Evolutionary conservation across 2,113 vertebrate species (phyloP).

Genomic region (Myanophis thanlyinensis): DNA sequence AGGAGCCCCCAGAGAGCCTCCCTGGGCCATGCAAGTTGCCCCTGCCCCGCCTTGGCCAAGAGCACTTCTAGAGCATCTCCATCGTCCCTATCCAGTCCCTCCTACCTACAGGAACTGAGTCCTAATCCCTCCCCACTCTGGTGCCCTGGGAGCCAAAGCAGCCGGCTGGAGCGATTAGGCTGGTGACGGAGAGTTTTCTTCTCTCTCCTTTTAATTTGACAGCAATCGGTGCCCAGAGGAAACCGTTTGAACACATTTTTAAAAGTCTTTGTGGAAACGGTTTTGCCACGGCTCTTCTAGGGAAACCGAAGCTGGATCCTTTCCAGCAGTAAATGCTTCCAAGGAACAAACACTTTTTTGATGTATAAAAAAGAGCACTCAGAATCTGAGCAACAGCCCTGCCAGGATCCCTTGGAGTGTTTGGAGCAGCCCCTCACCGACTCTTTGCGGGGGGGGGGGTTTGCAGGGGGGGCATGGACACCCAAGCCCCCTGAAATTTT

Average conservation of each 20-base stretch:
- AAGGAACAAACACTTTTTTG: background rate
- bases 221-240: background rate
- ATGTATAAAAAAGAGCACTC: background rate
- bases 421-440: accelerated
- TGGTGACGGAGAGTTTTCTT: background rate
- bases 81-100: background rate
- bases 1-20: background rate
- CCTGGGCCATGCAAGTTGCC: background rate
- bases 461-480: background rate
- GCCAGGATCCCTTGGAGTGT: background rate
- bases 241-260: background rate
- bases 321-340: background rate
- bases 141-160: background rate
- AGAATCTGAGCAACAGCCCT: background rate
- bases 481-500: no score
- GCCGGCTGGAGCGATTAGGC: background rate
- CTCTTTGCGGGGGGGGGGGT: background rate
- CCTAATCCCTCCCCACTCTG: background rate
- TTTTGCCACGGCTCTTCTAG: background rate
- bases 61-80: background rate
- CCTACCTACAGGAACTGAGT: background rate
- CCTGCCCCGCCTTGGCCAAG: background rate
- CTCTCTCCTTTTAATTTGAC: background rate
- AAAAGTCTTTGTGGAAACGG: background rate
- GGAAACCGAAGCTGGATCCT: background rate